Evolutionary conservation across 2,888 invertebrate species (phyloP), one percentile per base, ranked within the genome.

Genomic region (Xanthorhoe designata): DNA sequence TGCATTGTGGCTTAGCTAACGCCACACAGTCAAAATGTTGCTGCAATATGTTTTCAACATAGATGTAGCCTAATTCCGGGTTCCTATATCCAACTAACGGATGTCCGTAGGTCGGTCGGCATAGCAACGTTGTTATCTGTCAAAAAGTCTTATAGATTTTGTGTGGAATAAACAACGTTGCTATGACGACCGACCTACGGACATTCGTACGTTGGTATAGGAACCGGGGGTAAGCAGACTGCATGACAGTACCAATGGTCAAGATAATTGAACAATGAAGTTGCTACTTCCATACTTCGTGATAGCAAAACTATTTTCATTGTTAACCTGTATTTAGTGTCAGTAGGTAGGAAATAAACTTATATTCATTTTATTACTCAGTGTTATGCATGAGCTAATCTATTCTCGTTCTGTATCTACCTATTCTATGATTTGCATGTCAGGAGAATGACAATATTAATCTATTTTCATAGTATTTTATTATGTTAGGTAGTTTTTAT

Each of bases 221-320:
- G n/a, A n/a, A n/a, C n/a, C n/a, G n/a, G n/a, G n/a, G n/a, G n/a
- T n/a, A 15, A 61, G 8, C 61, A 49, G 18, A 70, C 62, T 70
- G 79, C 78, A 79, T 79, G 79, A 47, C 63, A 61, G 53, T 63
- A 61, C 19, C 50, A 62, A 47, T 47, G 6, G 17, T 47, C 15
- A 47, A 17, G 47, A 47, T 47, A 15, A 17, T 17, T 10, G 15
- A 47, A 47, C 47, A 47, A 47, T 47, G 47, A 17, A 45, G n/a
- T 45, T 47, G 17, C 15, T 17, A 47, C 15, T 47, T 17, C 8
- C 47, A 47, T 47, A 15, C 47, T 47, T 47, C 10, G 45, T 57
- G n/a, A 57, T 47, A 57, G 32, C 29, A 47, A 47, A 13, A 32
- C 1, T 13, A 13, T 51, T 47, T 47, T 17, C 17, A 17, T 47